Conservation (phyloP, 2,888 invertebrate species). For the Amphipyra tragopoginis region DNA sequence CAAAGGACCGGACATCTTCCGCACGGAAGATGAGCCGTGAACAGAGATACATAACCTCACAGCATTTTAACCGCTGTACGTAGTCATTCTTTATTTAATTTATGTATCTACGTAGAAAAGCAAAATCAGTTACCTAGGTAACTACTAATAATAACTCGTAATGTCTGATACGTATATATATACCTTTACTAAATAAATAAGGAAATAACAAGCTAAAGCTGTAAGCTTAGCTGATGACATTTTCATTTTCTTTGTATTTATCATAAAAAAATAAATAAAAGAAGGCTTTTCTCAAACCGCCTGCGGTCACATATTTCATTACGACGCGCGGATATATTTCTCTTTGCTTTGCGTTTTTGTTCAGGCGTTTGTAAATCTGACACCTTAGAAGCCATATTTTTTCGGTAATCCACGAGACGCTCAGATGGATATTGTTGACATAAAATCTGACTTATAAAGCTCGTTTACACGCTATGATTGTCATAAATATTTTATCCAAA, state of each 20-base stretch:
- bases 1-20: too few species aligned
- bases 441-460: slow-evolving; percentile 43
- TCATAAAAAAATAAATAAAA: slow-evolving; percentile 54
- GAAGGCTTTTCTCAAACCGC: slow-evolving; percentile 64
- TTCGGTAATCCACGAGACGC: slow-evolving; percentile 49
- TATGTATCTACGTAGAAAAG: neutral
- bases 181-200: slow-evolving; percentile 31
- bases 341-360: slow-evolving; percentile 67
- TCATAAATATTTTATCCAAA: slow-evolving; percentile 3
- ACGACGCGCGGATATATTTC: slow-evolving; percentile 60
- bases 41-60: too few species aligned
- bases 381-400: slow-evolving; percentile 60
- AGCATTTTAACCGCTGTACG: neutral
- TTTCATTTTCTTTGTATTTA: slow-evolving; percentile 53
- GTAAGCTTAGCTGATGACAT: slow-evolving; percentile 37
- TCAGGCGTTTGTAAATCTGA: slow-evolving; percentile 71
- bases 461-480: slow-evolving; percentile 13
- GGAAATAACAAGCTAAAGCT: slow-evolving; percentile 30
- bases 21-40: too few species aligned
- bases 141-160: neutral
- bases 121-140: neutral
- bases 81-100: neutral
- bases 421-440: slow-evolving; percentile 39
- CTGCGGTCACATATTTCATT: slow-evolving; percentile 73
- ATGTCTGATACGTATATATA: slow-evolving; percentile 9